These are phyloP conservation scores for Azemiops feae DNA, from an alignment of 2,113 vertebrate genomes.

Conservation along the genomic window DNA sequence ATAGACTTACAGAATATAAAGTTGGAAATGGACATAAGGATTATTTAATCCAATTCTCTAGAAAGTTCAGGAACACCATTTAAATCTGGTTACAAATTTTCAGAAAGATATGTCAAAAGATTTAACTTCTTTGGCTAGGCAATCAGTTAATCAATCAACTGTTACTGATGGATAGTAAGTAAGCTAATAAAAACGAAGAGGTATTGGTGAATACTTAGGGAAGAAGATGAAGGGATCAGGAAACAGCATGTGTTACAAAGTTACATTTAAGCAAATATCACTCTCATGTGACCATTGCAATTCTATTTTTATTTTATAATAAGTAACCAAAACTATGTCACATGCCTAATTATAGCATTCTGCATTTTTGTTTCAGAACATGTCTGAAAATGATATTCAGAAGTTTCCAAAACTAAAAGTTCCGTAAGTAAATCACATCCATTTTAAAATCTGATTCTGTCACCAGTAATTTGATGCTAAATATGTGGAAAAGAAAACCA, in stretches of 20 bases:
- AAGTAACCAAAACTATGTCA: not conserved
- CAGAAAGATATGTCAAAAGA: not conserved
- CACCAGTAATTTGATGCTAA: not conserved
- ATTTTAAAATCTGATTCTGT: not conserved
- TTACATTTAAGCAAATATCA: not conserved
- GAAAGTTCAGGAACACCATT: not conserved
- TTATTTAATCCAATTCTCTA: not conserved
- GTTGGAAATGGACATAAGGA: not conserved
- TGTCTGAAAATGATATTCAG: constrained; percentile 91
- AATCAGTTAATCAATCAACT: not conserved
- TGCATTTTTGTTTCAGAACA: constrained; percentile 75
- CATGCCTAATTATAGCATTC: constrained; percentile 9
- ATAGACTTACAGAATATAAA: not conserved
- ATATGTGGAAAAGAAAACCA: not conserved
- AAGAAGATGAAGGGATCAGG: not conserved
- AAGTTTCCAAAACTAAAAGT: constrained; percentile 89
- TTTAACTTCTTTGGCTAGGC: not conserved
- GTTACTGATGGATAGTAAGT: not conserved
- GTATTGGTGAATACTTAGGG: not conserved
- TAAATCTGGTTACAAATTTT: not conserved
- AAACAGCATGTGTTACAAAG: not conserved
- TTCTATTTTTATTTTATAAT: not conserved
- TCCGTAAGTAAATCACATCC: constrained; percentile 83
- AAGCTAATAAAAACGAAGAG: not conserved
- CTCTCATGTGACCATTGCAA: not conserved